Base-by-base conservation (phyloP, 2,888 invertebrate genomes). In the Frankliniella intonsa region DNA sequence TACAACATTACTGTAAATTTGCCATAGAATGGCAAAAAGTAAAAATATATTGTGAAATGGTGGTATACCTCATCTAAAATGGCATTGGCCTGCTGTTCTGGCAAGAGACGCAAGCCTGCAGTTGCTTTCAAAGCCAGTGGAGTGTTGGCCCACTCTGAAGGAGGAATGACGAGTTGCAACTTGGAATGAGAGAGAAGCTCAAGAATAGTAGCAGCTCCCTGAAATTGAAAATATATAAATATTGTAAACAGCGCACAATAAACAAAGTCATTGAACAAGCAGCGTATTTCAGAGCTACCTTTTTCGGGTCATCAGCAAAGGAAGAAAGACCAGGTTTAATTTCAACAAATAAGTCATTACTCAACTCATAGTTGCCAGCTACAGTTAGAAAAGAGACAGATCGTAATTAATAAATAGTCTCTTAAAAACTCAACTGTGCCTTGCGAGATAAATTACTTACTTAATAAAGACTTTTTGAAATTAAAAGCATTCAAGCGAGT, bases 121-220 rank as follows among this genome's bases (percentile, higher is more conserved):
- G 99, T 99, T 0, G 98, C 99, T 87, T 95, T 94, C 84, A 99
- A 90, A 0, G 94, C 92, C 8, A 99, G 88, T 0, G 97, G 96
- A 0, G 98, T 97, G 22, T 89, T 88, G 0, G 88, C 87, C 90
- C 97, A 93, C 87, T 93, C 91, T 81, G 92, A 89, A 80, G 90
- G 86, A 0, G 98, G 98, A 84, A 97, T 94, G 83, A 94, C 92
- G 50, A 89, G 88, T 86, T 94, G 93, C 50, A 89, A 88, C 86
- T 94, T 93, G 0, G 97, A 97, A 84, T 92, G 91, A 82, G 93
- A 92, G 84, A 98, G 88, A 83, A 98, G 88, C 65, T 90, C 89
- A 81, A 92, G 90, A 84, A 98, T 92, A 82, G 93, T 93, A 50
- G 92, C 90, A 0, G 94, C 95, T 19, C 94, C 96, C 90, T 94